A percentile compares a stretch with the other conserved stretches of the same genome.
phyloP scores from a whole-genome alignment of 2,797 vertebrate genomes.

The Pseudocheirus occidentalis region DNA sequence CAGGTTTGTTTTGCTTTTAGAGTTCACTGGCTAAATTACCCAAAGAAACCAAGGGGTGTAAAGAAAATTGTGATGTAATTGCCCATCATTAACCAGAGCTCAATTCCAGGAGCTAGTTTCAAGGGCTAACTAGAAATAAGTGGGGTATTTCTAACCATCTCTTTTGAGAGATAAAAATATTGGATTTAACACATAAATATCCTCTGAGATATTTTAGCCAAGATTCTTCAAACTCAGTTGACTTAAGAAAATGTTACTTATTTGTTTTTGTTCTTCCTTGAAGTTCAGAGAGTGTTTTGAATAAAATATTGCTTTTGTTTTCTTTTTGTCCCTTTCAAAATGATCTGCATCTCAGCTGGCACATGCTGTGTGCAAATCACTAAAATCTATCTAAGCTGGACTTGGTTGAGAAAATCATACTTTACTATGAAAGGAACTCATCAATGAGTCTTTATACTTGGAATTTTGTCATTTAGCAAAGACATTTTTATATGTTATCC shows the following conservation, averaged over 20 bases:
- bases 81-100: rapidly evolving
- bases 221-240: not conserved
- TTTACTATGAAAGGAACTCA: constrained; percentile 35
- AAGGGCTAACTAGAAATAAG: not conserved
- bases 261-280: not conserved
- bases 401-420: constrained; percentile 69
- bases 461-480: constrained; percentile 80
- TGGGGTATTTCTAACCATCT: not conserved
- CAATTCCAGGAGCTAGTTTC: rapidly evolving
- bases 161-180: not conserved
- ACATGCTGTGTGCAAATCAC: not conserved
- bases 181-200: not conserved
- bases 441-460: constrained; percentile 75
- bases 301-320: not conserved
- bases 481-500: constrained; percentile 75
- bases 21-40: rapidly evolving
- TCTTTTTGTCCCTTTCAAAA: not conserved
- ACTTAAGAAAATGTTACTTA: not conserved
- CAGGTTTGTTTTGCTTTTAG: rapidly evolving
- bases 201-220: not conserved
- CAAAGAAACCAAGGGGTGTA: rapidly evolving
- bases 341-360: not conserved
- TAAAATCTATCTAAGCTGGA: constrained; percentile 72
- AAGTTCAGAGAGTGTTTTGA: not conserved
- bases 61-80: not conserved